Base-by-base conservation (phyloP, 2,113 vertebrate species). In the Chitala chitala region DNA sequence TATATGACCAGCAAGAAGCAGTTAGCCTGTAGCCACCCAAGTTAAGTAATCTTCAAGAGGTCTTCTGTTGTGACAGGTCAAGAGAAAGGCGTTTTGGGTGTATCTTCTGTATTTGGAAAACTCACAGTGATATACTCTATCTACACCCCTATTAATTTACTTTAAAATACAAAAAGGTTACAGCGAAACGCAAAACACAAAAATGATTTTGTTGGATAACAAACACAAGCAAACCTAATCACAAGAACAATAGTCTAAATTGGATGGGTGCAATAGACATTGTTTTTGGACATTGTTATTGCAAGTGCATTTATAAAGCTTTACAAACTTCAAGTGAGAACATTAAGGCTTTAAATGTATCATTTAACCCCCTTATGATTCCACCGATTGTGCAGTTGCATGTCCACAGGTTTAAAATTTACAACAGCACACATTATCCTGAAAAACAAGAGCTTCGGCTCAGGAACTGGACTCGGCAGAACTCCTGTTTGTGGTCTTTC, bases 101-200 rank as follows among this genome's bases (percentile, higher is more conserved):
- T 20, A 38, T 68, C 76, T 70, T 61, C 71, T 74, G 58, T 22
- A 50, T 50, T 64, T 74, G 77, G 82, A 70, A 73, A 72, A 75
- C 42, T 86, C 56, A 71, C 79, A 81, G 80, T 78, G 75, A 82
- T 82, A 85, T 86, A 85, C 81, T 79, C 81, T 82, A 83, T 50
- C 66, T 51, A 31, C 29, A 13, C 46, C 46, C 48, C 83, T 85
- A 89, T 85, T 86, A 89, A 89, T 89, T 12, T 87, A 4, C 26
- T 29, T 58, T 29, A 46, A 86, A 89, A 81, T 84, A 89, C 89
- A 88, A 89, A 88, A 80, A 78, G 81, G 33, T 46, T 44, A 44
- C 12, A 66, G 0, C 64, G 24, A 53, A 3, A 55, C 13, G 33
- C 48, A 33, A 61, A 48, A 8, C 53, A 61, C 48, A 65, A 46